Base-by-base conservation (phyloP, 2,888 invertebrate genomes). In the Ormyrus rosae region DNA sequence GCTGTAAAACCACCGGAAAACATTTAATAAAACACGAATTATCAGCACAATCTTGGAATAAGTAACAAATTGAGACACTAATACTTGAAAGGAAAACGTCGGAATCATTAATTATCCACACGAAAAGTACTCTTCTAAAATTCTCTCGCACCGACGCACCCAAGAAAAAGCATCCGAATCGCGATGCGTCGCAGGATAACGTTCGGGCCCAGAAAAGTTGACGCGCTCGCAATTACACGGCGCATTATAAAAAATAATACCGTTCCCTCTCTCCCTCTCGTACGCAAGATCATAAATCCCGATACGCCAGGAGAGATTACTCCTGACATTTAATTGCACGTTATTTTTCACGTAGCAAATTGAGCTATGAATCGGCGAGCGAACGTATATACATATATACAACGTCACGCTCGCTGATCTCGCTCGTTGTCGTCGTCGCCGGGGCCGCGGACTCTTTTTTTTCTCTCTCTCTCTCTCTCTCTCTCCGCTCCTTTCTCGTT, bases 281-380 rank as follows among this genome's bases (percentile, higher is more conserved):
- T 34, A 34, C 34, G 74, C 5, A 46, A 58, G 67, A 78, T 63
- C 45, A 55, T 78, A 68, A 67, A 73, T 73, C 55, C 58, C 67
- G 68, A 73, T 73, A 78, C 5, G 8, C 45, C 48, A 8, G 0
- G 58, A 63, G 61, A 45, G 64, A 72, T 78, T 63, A 55, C 65
- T 48, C 60, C 56, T 46, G 63, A 58, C 65, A 3, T 65, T 75
- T 75, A 75, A 80, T 80, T 75, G 75, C 75, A 70, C 65, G 53
- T 70, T 75, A 75, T 69, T 80, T 80, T 74, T 74, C 69, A 58
- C 58, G 9, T 51, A 19, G 51, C 63, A 63, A 68, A 73, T 68
- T 67, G 65, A 72, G 63, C 63, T 79, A 78, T 67, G 72, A 61
- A 58, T 72, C 69, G 69, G 11, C 8, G 13, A 13, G 5, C 48